Conservation (phyloP, 2,797 vertebrate genomes). For the Gobionotothen gibberifrons region DNA sequence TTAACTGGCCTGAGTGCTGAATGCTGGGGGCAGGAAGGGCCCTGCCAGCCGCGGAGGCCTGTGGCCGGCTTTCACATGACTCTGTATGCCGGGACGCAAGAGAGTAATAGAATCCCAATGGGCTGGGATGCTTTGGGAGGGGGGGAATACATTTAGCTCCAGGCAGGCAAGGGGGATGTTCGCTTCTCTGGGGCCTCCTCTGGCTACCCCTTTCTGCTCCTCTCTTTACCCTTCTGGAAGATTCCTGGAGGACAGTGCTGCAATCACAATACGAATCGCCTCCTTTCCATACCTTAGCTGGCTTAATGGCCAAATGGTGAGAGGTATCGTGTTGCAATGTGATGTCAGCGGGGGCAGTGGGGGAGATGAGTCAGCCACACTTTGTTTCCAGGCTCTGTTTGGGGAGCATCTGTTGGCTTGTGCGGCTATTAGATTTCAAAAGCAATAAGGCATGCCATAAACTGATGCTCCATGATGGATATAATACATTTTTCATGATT, state of each 20-base stretch:
- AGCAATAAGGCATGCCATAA: constrained; percentile 56
- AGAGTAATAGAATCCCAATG: constrained; percentile 85
- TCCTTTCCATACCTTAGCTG: constrained; percentile 65
- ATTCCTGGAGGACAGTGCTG: constrained; percentile 61
- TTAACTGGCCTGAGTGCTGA: constrained; percentile 63
- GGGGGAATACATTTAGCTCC: constrained; percentile 81
- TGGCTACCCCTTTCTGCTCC: constrained; percentile 44
- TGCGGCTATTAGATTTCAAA: constrained; percentile 64
- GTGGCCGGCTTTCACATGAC: constrained; percentile 75
- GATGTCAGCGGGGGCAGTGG: constrained; percentile 42
- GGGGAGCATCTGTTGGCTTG: constrained; percentile 70
- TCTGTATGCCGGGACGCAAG: constrained; percentile 57
- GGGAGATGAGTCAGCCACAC: constrained; percentile 54
- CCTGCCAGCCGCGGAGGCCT: constrained; percentile 62
- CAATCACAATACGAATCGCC: constrained; percentile 75
- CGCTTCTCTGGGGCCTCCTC: constrained; percentile 7
- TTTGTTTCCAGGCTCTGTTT: constrained; percentile 66
- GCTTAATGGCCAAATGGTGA: constrained; percentile 70
- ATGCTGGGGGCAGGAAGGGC: constrained; percentile 66
- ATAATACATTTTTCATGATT: constrained; percentile 35
- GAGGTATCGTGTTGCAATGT: constrained; percentile 73
- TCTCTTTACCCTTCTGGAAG: constrained; percentile 50
- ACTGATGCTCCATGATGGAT: constrained; percentile 47
- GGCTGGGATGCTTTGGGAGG: constrained; percentile 77
- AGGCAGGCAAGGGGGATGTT: constrained; percentile 41